Percentiles rank a stretch among this genome's conserved stretches.
Conservation (phyloP, 2,797 vertebrate genomes). For the Syngnathus rostellatus region DNA sequence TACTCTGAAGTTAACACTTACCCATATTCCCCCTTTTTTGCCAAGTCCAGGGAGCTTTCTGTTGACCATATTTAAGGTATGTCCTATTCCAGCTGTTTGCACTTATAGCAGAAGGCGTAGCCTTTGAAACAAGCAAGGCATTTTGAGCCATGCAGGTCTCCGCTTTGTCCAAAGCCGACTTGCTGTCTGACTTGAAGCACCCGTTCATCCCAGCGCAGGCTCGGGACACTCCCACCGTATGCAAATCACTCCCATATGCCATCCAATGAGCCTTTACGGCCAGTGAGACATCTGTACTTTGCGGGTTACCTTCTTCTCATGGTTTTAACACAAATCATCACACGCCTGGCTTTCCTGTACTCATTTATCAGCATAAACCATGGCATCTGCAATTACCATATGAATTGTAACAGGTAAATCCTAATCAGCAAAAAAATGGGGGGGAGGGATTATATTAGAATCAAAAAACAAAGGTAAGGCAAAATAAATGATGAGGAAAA, state of each 20-base stretch:
- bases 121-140: conserved; percentile 53
- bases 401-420: conserved; percentile 27
- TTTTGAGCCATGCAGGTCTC: conserved; percentile 60
- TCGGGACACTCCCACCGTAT: conserved; percentile 68
- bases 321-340: conserved; percentile 11
- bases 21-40: conserved; percentile 66
- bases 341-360: conserved; percentile 26
- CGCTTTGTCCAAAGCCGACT: conserved; percentile 55
- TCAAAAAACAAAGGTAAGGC: conserved; percentile 29
- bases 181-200: conserved; percentile 65
- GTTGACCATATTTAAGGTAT: conserved; percentile 65
- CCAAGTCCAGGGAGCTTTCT: conserved; percentile 49
- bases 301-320: conserved; percentile 32
- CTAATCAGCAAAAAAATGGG: conserved; percentile 28
- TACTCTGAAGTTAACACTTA: conserved; percentile 50
- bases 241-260: conserved; percentile 50
- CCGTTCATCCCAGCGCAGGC: conserved; percentile 64
- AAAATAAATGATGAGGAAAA: too few relatives aligned
- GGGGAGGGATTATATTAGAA: conserved; percentile 51
- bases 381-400: conserved; percentile 21
- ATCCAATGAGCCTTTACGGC: conserved; percentile 59
- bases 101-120: conserved; percentile 49
- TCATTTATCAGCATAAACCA: conserved; percentile 11
- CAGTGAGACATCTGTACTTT: conserved; percentile 28
- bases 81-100: conserved; percentile 45